These are phyloP conservation scores for Limnodromus scolopaceus DNA, from an alignment of 2,797 vertebrate genomes.

Conservation along the genomic window DNA sequence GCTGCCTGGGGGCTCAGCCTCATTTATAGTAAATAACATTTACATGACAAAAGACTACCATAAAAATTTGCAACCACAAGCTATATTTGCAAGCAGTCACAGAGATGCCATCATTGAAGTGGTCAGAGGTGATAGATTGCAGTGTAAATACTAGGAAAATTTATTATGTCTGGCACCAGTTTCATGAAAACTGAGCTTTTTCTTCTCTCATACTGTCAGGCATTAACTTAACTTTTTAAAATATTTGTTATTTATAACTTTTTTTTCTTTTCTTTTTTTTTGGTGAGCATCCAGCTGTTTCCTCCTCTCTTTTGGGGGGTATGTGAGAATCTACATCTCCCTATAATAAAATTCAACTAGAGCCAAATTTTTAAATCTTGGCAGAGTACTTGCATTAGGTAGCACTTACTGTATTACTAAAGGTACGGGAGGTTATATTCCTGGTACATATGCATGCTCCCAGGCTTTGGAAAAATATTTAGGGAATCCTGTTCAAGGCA, in stretches of 20 bases:
- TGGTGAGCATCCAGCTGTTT: not conserved
- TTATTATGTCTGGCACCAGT: not conserved
- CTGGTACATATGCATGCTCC: not conserved
- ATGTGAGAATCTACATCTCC: not conserved
- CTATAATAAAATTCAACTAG: not conserved
- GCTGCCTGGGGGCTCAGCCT: not conserved
- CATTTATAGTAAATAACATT: not conserved
- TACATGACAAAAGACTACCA: not conserved
- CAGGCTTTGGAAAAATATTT: not conserved
- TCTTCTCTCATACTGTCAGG: not conserved
- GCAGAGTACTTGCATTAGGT: not conserved
- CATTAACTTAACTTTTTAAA: not conserved
- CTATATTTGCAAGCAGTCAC: not conserved
- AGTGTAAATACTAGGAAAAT: not conserved
- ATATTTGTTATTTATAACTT: not conserved
- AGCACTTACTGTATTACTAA: not conserved
- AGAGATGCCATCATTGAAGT: not conserved
- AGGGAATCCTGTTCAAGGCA: not conserved
- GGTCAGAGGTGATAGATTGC: not conserved
- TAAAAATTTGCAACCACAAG: not conserved
- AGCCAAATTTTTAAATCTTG: not conserved
- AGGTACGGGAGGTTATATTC: not conserved
- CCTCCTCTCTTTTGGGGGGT: not conserved
- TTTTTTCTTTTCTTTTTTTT: not conserved
- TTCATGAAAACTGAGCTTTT: not conserved